Percentiles rank a stretch among this genome's conserved stretches.
These are phyloP conservation scores for Dascillus cervinus DNA, from an alignment of 2,888 invertebrate genomes.

Conservation along the genomic window DNA sequence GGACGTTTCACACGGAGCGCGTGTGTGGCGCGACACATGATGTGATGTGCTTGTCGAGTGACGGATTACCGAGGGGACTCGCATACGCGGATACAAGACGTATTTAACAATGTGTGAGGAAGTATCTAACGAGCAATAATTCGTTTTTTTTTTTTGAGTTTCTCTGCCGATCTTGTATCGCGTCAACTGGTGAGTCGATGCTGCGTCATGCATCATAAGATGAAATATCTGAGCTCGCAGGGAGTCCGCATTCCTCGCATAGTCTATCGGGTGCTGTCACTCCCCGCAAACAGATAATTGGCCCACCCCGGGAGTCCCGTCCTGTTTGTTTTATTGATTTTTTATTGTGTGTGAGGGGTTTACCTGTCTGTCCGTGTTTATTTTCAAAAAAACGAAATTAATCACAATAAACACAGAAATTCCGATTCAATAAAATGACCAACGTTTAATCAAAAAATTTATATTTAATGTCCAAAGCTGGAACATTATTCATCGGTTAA, in stretches of 20 bases:
- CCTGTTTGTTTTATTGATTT: constrained; percentile 37
- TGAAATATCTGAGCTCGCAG: constrained; percentile 29
- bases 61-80: constrained; percentile 37
- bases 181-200: constrained; percentile 29
- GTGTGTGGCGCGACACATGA: constrained; percentile 42
- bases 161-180: constrained; percentile 19
- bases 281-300: constrained; percentile 46
- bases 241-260: constrained; percentile 38
- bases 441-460: too few species aligned
- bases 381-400: too few species aligned
- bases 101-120: constrained; percentile 42
- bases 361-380: too few species aligned
- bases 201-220: constrained; percentile 33
- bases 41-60: constrained; percentile 41
- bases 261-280: constrained; percentile 40
- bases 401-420: too few species aligned
- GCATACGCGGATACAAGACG: constrained; percentile 37
- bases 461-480: too few species aligned
- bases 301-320: constrained; percentile 46
- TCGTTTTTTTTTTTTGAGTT: background rate
- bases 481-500: too few species aligned
- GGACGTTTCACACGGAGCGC: constrained; percentile 44
- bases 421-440: too few species aligned
- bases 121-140: constrained; percentile 39
- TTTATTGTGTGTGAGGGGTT: too few species aligned